Conservation (phyloP, 35 echinoderm and acorn worm genomes). For the Eucidaris tribuloides region DNA sequence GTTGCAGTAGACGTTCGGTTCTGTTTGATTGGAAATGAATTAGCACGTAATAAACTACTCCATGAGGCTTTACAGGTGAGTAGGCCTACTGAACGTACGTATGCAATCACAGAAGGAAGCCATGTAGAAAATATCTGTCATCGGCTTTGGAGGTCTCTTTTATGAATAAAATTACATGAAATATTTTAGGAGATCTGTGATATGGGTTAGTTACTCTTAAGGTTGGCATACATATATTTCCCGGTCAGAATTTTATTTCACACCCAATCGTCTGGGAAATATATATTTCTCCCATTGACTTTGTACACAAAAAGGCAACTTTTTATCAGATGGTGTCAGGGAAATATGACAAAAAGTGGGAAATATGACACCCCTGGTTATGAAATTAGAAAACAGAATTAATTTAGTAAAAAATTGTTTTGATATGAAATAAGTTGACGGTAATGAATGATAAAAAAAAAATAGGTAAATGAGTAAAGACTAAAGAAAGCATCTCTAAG, state of each 20-base stretch:
- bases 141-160: not conserved
- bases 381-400: no score
- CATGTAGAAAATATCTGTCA: not conserved
- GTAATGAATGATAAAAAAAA: no score
- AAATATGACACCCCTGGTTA: no score
- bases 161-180: not conserved
- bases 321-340: no score
- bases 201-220: not conserved
- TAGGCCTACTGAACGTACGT: not conserved
- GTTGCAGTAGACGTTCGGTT: constrained; percentile 12
- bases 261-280: no score
- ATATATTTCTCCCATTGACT: no score
- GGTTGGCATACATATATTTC: not conserved
- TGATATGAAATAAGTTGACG: no score
- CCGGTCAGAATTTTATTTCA: not conserved
- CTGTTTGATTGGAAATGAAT: constrained; percentile 43
- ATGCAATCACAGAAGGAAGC: not conserved
- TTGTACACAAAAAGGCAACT: no score
- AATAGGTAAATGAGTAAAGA: no score
- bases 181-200: not conserved
- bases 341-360: no score
- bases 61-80: constrained; percentile 48
- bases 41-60: constrained; percentile 30
- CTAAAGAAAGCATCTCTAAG: no score
- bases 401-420: no score